Evolutionary conservation across 2,797 vertebrate genomes (phyloP), one percentile per base, ranked within the genome.

Genomic region (Tarsius wallacei): DNA sequence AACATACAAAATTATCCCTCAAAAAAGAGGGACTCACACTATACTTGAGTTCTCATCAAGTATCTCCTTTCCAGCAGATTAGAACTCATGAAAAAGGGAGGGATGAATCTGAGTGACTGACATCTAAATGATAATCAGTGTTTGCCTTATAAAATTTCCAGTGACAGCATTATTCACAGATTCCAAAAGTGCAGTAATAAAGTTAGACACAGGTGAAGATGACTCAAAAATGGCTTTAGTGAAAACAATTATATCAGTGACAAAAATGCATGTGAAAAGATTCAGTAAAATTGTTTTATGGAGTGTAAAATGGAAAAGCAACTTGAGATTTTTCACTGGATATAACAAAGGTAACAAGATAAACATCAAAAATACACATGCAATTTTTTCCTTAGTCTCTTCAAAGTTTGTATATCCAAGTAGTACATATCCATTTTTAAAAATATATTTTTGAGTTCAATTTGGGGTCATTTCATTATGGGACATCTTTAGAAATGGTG

Each of bases 331-430:
- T 84, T 86, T 85, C 89, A 90, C 64, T 55, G 83, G 19, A 7
- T 74, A 13, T 33, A 77, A 85, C 22, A 80, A 89, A 90, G 82
- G 19, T 68, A 82, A 74, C 49, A 61, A 87, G 76, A 51, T 63
- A 80, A 82, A 82, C 21, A 74, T 59, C 90, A 76, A 89, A 89
- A 84, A 2, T 51, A 74, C 1, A 24, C 2, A 2, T 31, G 59
- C 24, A 13, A 12, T 21, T 14, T 57, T 92, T 63, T 93, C 17
- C 94, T 42, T 55, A 82, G 13, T 77, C 19, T 33, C 71, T 64
- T 93, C 12, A 31, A 93, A 94, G 77, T 73, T 28, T 86, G 1
- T 82, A 77, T 49, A 42, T 74, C 92, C n/a, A 85, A 94, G 15
- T 51, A 91, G 5, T 2, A 42, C 42, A 42, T 42, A 42, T 42